Conservation (phyloP, 2,888 invertebrate species). For the Sympetrum striolatum region DNA sequence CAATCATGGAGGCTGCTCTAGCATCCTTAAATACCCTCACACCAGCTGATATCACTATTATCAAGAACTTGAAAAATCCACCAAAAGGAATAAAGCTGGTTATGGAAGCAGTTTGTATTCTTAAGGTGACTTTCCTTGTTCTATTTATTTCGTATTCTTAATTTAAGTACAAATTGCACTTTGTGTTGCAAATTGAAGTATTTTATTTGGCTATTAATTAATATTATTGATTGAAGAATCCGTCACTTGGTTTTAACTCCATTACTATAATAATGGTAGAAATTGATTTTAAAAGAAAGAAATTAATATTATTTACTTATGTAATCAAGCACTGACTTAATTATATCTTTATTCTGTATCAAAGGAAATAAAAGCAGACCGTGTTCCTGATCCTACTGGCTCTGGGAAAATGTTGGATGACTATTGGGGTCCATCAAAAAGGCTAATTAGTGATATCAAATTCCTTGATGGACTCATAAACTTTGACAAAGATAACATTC, state of each 20-base stretch:
- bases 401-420: slow-evolving; percentile 85
- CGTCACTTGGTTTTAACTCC: too few relatives aligned
- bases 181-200: too few relatives aligned
- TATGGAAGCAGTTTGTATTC: slow-evolving; percentile 94
- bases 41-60: slow-evolving; percentile 86
- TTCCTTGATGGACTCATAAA: slow-evolving; percentile 86
- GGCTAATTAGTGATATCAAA: slow-evolving; percentile 86
- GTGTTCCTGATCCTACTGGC: slow-evolving; percentile 81
- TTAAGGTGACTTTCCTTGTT: slow-evolving; percentile 67
- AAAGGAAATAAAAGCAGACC: slow-evolving; percentile 86
- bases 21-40: slow-evolving; percentile 90
- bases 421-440: slow-evolving; percentile 91
- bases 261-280: too few relatives aligned
- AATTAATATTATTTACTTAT: background rate
- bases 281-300: too few relatives aligned
- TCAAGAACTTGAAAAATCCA: slow-evolving; percentile 97
- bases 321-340: background rate
- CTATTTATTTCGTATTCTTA: background rate
- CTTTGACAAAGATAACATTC: slow-evolving; percentile 94
- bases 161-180: background rate
- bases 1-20: slow-evolving; percentile 85
- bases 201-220: too few relatives aligned
- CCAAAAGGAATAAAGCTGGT: slow-evolving; percentile 88
- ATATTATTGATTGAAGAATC: too few relatives aligned
- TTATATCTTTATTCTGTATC: slow-evolving; percentile 48